These are phyloP conservation scores for Lasioglossum pauxillum DNA, from an alignment of 2,888 invertebrate genomes.

Conservation along the genomic window DNA sequence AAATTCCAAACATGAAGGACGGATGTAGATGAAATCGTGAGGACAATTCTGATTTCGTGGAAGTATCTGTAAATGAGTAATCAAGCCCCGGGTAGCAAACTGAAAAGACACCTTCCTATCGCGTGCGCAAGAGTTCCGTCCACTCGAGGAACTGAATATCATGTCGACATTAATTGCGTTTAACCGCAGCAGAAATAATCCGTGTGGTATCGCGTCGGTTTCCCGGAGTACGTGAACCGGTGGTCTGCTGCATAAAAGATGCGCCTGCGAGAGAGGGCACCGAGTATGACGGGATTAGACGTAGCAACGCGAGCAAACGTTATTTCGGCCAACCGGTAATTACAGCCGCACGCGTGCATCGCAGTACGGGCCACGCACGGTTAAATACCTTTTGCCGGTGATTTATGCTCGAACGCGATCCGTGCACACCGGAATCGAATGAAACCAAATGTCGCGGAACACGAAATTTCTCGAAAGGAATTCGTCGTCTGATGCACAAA, in stretches of 20 bases:
- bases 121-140: background rate
- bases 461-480: background rate
- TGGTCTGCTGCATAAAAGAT: slow-evolving; percentile 18
- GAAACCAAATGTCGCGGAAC: background rate
- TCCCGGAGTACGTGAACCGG: background rate
- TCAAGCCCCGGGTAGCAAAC: background rate
- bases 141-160: background rate
- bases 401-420: slow-evolving; percentile 18
- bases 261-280: background rate
- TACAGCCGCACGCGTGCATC: slow-evolving; percentile 26
- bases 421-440: background rate
- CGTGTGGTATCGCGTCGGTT: slow-evolving; percentile 7
- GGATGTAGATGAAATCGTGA: background rate
- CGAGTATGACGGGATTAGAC: slow-evolving; percentile 41
- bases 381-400: slow-evolving; percentile 20
- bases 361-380: background rate
- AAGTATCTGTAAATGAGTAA: background rate
- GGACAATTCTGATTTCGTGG: background rate
- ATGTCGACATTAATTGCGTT: slow-evolving; percentile 12
- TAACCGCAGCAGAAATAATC: slow-evolving; percentile 14
- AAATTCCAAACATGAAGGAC: background rate
- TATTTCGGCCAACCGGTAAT: slow-evolving; percentile 51
- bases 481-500: background rate
- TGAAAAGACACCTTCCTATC: background rate
- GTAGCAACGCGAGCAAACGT: slow-evolving; percentile 36